A percentile compares a stretch with the other conserved stretches of the same genome.
phyloP scores from a whole-genome alignment of 1,140 invertebrate genomes.

The Aethina tumida region DNA sequence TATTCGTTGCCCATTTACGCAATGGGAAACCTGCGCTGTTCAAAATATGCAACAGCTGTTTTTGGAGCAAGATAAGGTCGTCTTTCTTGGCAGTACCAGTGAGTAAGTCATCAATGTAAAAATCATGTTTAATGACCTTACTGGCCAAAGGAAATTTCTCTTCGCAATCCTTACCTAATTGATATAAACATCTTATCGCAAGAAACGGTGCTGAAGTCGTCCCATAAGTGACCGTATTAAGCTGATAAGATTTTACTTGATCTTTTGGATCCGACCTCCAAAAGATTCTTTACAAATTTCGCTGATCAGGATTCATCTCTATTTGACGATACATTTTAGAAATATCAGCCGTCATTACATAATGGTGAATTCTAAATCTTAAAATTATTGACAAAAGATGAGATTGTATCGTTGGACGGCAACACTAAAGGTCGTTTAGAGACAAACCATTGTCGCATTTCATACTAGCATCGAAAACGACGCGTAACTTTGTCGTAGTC shows the following conservation, averaged over 20 bases:
- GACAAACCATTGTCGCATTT: slow-evolving; percentile 15
- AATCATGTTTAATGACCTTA: slow-evolving; percentile 27
- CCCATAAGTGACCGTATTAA: slow-evolving; percentile 32
- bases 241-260: slow-evolving; percentile 16
- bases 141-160: slow-evolving; percentile 19
- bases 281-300: slow-evolving; percentile 31
- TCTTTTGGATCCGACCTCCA: slow-evolving; percentile 25
- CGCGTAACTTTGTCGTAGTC: slow-evolving; percentile 27
- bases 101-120: slow-evolving; percentile 40
- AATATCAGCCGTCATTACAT: slow-evolving; percentile 32
- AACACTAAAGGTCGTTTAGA: slow-evolving; percentile 23
- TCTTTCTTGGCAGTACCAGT: slow-evolving; percentile 25
- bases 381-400: slow-evolving; percentile 27
- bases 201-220: slow-evolving; percentile 28
- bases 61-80: slow-evolving; percentile 10
- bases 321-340: slow-evolving; percentile 36
- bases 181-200: slow-evolving; percentile 28
- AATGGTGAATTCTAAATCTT: slow-evolving; percentile 24
- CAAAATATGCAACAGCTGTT: slow-evolving; percentile 18
- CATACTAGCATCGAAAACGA: slow-evolving; percentile 33
- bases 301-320: slow-evolving; percentile 23
- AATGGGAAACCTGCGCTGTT: slow-evolving; percentile 16
- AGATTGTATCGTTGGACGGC: slow-evolving; percentile 27
- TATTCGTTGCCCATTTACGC: slow-evolving; percentile 25
- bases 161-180: slow-evolving; percentile 22